A percentile compares a stretch with the other conserved stretches of the same genome.
Evolutionary conservation across 2,113 vertebrate species (phyloP).

Genomic region (Gambusia affinis): DNA sequence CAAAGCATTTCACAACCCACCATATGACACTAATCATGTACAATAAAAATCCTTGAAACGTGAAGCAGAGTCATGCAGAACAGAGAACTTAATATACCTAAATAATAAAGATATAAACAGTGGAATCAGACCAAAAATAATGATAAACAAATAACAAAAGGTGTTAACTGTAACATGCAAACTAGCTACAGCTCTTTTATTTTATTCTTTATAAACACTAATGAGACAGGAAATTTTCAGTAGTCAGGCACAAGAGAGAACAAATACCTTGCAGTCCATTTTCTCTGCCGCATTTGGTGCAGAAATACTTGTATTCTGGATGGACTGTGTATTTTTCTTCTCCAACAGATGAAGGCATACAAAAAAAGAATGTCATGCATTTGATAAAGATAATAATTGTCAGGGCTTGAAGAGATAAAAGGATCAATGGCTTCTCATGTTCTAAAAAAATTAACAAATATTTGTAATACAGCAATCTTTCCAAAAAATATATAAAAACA

Average conservation of each 20-base stretch:
- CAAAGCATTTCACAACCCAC: slow-evolving; percentile 85
- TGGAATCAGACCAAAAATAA: slow-evolving; percentile 25
- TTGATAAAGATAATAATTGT: slow-evolving; percentile 35
- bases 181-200: slow-evolving; percentile 60
- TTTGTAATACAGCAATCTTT: slow-evolving; percentile 38
- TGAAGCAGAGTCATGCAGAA: slow-evolving; percentile 72
- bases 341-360: slow-evolving; percentile 35
- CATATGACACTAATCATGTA: slow-evolving; percentile 82
- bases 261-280: slow-evolving; percentile 63
- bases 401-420: slow-evolving; percentile 21
- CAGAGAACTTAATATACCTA: slow-evolving; percentile 54
- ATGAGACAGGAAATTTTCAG: slow-evolving; percentile 52
- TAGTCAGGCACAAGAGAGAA: slow-evolving; percentile 71
- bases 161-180: slow-evolving; percentile 76
- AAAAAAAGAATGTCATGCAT: slow-evolving; percentile 55
- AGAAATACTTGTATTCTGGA: slow-evolving; percentile 71
- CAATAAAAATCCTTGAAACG: slow-evolving; percentile 74
- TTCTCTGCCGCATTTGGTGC: slow-evolving; percentile 63
- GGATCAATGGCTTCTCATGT: slow-evolving; percentile 58
- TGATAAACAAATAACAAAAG: slow-evolving; percentile 30
- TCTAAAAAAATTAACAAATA: slow-evolving; percentile 53
- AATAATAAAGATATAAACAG: slow-evolving; percentile 47
- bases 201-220: slow-evolving; percentile 39
- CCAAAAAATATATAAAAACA: slow-evolving; percentile 57
- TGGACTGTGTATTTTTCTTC: slow-evolving; percentile 50